A percentile compares a stretch with the other conserved stretches of the same genome.
These are phyloP conservation scores for Excalfactoria chinensis DNA, from an alignment of 2,113 vertebrate species.

Conservation along the genomic window DNA sequence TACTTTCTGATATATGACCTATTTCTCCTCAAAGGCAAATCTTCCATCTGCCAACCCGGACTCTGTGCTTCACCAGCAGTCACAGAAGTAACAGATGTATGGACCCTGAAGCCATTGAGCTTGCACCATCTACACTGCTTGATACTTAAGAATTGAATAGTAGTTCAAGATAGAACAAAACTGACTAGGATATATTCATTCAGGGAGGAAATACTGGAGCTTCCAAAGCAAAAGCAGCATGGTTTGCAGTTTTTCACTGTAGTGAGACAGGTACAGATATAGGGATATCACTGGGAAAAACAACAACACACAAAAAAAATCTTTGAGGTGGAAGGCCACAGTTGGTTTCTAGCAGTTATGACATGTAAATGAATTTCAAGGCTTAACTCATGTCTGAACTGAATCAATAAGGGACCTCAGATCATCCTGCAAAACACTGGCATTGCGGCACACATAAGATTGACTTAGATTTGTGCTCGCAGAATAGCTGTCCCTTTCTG, in stretches of 20 bases:
- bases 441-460: background rate
- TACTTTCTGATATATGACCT: background rate
- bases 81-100: background rate
- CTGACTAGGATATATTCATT: background rate
- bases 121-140: accelerated
- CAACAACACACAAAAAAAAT: too few species aligned
- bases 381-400: background rate
- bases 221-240: background rate
- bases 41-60: background rate
- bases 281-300: background rate
- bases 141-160: background rate
- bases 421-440: background rate
- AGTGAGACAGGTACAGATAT: background rate
- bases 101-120: background rate
- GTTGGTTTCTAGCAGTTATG: background rate
- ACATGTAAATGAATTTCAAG: background rate
- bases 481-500: background rate
- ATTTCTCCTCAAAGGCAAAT: slow-evolving; percentile 18
- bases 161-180: background rate
- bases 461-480: background rate
- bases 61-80: background rate
- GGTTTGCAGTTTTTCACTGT: background rate
- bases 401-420: background rate
- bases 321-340: background rate
- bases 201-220: background rate